phyloP scores from a whole-genome alignment of 2,797 vertebrate species.

The Austrolebias charrua region DNA sequence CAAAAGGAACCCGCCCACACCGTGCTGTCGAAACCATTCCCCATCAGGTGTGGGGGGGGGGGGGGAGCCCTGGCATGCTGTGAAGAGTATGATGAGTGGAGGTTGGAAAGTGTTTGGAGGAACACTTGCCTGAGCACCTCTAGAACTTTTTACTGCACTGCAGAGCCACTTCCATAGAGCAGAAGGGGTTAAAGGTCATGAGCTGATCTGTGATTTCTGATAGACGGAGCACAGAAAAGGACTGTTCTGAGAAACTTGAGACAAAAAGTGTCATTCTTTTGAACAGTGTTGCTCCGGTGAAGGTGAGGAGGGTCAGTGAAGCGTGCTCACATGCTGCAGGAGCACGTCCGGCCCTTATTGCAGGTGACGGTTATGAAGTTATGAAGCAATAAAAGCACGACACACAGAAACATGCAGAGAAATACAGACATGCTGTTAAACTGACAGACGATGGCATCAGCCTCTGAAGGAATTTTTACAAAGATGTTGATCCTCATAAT shows the following conservation, averaged over 20 bases:
- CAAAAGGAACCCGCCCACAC: constrained; percentile 80
- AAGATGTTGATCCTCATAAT: constrained; percentile 47
- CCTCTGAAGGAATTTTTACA: constrained; percentile 39
- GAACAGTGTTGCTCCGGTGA: constrained; percentile 31
- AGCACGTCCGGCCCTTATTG: constrained; percentile 46
- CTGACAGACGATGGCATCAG: constrained; percentile 8
- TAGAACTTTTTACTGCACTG: constrained; percentile 62
- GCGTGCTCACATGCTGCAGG: constrained; percentile 38
- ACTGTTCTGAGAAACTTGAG: constrained; percentile 56
- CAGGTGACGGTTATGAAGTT: constrained; percentile 44
- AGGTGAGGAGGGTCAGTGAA: constrained; percentile 55
- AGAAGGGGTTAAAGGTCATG: constrained; percentile 40
- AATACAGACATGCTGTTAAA: constrained; percentile 6
- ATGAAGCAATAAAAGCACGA: constrained; percentile 41
- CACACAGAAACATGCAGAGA: constrained; percentile 13
- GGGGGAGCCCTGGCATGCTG: constrained; percentile 63
- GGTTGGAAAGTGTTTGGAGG: constrained; percentile 63
- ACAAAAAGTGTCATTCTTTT: constrained; percentile 36
- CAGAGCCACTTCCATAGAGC: constrained; percentile 35
- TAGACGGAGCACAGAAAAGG: constrained; percentile 37
- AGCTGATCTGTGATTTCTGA: constrained; percentile 54
- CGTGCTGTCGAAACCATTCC: constrained; percentile 75
- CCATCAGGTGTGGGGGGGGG: constrained; percentile 34
- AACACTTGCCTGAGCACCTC: constrained; percentile 64
- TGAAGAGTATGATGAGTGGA: constrained; percentile 67